Evolutionary conservation across 1,140 invertebrate genomes (phyloP).

Genomic region (Euwallacea similis): DNA sequence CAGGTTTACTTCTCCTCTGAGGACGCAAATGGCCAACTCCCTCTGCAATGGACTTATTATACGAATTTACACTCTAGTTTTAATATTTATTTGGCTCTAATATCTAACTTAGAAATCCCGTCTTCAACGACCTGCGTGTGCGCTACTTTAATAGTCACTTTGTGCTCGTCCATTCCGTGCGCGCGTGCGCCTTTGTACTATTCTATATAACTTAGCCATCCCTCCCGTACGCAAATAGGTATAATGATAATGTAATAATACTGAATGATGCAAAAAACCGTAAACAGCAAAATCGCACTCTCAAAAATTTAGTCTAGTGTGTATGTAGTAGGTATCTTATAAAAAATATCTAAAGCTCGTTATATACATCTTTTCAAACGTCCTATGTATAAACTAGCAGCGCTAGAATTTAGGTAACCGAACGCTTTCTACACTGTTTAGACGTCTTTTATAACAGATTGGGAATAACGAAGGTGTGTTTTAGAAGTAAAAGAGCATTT

Average conservation of each 20-base stretch:
- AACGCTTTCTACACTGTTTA: constrained; percentile 17
- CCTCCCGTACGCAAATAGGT: not conserved
- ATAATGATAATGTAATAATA: constrained; percentile 11
- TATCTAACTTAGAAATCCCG: constrained; percentile 31
- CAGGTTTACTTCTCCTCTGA: too few relatives aligned
- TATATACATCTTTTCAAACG: constrained; percentile 23
- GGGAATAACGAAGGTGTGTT: too few relatives aligned
- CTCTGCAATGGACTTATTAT: too few relatives aligned
- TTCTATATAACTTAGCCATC: constrained; percentile 21
- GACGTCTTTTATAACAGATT: too few relatives aligned
- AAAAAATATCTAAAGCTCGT: constrained; percentile 40
- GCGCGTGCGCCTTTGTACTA: constrained; percentile 30
- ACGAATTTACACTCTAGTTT: constrained; percentile 28
- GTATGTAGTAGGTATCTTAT: constrained; percentile 23
- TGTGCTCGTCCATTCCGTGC: constrained; percentile 20
- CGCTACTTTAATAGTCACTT: constrained; percentile 16
- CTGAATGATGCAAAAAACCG: constrained; percentile 21
- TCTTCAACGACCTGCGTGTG: constrained; percentile 30
- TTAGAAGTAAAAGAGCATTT: too few relatives aligned
- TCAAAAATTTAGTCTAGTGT: constrained; percentile 32
- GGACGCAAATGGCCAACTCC: too few relatives aligned
- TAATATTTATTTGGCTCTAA: constrained; percentile 25
- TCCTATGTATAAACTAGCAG: constrained; percentile 14
- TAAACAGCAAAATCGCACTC: constrained; percentile 27
- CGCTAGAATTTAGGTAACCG: constrained; percentile 35